Evolutionary conservation across 2,888 invertebrate species (phyloP).

Genomic region (Nymphalis polychloros): DNA sequence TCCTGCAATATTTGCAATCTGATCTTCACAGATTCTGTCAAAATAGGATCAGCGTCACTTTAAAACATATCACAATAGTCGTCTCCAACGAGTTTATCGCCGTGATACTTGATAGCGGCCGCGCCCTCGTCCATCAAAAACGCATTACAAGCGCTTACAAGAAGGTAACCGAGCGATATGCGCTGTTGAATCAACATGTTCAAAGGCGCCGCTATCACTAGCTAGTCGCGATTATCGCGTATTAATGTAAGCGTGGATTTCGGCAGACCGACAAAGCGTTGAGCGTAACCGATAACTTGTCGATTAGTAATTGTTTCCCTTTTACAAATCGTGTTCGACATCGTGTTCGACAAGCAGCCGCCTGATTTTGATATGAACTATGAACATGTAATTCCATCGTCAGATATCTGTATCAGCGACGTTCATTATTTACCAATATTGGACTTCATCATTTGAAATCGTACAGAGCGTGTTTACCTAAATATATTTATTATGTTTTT

Average conservation of each 20-base stretch:
- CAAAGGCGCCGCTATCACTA: slow-evolving; percentile 76
- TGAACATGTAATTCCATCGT: slow-evolving; percentile 58
- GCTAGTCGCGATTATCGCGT: slow-evolving; percentile 63
- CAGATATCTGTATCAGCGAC: slow-evolving; percentile 36
- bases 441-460: slow-evolving; percentile 34
- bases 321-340: slow-evolving; percentile 57
- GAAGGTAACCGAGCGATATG: slow-evolving; percentile 63
- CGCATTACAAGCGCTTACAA: slow-evolving; percentile 70
- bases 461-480: too few relatives aligned
- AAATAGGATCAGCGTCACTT: slow-evolving; percentile 41
- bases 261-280: slow-evolving; percentile 75
- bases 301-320: slow-evolving; percentile 74
- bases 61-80: slow-evolving; percentile 39
- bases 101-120: slow-evolving; percentile 57
- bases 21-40: slow-evolving; percentile 41
- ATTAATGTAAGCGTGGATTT: slow-evolving; percentile 74
- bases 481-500: too few relatives aligned
- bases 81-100: slow-evolving; percentile 51
- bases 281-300: slow-evolving; percentile 60
- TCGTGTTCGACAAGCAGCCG: slow-evolving; percentile 67
- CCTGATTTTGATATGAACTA: slow-evolving; percentile 51
- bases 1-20: slow-evolving; percentile 24
- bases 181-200: slow-evolving; percentile 65
- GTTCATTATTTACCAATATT: slow-evolving; percentile 49
- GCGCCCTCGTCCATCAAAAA: slow-evolving; percentile 75